Evolutionary conservation across 2,888 invertebrate species (phyloP).

Genomic region (Trachelus stipa): DNA sequence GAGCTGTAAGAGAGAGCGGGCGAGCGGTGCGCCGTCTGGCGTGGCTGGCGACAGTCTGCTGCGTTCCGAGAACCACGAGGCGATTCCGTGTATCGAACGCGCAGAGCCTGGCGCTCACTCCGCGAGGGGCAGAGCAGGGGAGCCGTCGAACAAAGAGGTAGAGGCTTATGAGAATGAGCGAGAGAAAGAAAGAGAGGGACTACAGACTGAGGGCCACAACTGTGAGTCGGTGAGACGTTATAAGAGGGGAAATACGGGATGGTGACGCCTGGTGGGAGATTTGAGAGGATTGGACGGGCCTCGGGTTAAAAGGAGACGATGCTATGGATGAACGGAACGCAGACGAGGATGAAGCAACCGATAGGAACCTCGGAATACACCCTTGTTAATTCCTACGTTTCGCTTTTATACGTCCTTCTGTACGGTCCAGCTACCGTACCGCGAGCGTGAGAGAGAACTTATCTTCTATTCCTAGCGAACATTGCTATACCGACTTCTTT

Average conservation of each 20-base stretch:
- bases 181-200: constrained; percentile 31
- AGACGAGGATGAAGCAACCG: not conserved
- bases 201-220: not conserved
- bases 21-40: constrained; percentile 65
- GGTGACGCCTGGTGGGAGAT: not conserved
- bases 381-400: constrained; percentile 10
- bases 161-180: constrained; percentile 19
- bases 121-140: constrained; percentile 41
- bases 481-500: not conserved
- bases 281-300: not conserved
- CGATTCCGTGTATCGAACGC: constrained; percentile 64
- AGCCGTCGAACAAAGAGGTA: constrained; percentile 18
- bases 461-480: not conserved
- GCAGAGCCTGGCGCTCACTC: constrained; percentile 40
- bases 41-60: constrained; percentile 65
- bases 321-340: not conserved
- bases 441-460: not conserved
- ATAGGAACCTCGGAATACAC: not conserved
- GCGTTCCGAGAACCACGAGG: constrained; percentile 65
- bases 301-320: not conserved
- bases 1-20: constrained; percentile 29
- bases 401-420: constrained; percentile 5
- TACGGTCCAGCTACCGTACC: not conserved
- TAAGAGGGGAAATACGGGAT: not conserved
- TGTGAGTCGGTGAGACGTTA: not conserved